Evolutionary conservation across 2,888 invertebrate genomes (phyloP).

Genomic region (Thereva nobilitata): DNA sequence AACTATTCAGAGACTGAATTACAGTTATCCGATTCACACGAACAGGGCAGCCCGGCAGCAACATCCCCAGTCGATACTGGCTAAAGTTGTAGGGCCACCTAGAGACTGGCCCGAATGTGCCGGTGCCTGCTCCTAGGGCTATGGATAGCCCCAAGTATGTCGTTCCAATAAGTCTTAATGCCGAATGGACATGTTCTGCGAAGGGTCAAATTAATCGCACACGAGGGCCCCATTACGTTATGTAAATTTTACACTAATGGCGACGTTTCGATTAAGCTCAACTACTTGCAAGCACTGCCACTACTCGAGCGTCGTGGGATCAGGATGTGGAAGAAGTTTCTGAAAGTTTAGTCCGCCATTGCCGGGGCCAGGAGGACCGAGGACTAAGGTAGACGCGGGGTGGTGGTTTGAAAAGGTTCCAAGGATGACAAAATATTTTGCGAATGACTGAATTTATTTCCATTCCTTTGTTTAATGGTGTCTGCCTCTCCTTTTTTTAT

Average conservation of each 20-base stretch:
- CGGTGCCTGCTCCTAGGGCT: not conserved
- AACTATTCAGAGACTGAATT: constrained; percentile 26
- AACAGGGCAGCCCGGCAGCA: too few species aligned
- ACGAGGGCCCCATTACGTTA: constrained; percentile 32
- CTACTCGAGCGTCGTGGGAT: constrained; percentile 14
- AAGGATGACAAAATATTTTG: constrained; percentile 28
- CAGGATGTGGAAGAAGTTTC: constrained; percentile 14
- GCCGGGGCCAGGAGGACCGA: not conserved
- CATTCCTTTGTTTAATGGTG: constrained; percentile 23
- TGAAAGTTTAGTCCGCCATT: not conserved
- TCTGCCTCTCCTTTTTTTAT: constrained; percentile 20
- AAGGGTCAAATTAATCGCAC: constrained; percentile 37
- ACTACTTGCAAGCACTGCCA: constrained; percentile 15
- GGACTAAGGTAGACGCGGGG: not conserved
- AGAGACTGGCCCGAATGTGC: constrained; percentile 7
- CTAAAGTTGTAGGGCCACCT: too few species aligned
- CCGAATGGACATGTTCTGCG: constrained; percentile 11
- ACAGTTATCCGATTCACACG: constrained; percentile 23
- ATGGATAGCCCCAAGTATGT: constrained; percentile 8
- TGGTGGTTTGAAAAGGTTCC: constrained; percentile 24
- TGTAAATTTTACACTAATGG: constrained; percentile 37
- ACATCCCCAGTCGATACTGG: too few species aligned
- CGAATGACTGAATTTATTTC: constrained; percentile 10
- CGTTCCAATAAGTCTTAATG: constrained; percentile 31
- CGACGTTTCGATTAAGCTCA: constrained; percentile 28